Evolutionary conservation across 2,113 vertebrate genomes (phyloP), one percentile per base, ranked within the genome.

Genomic region (Spheniscus mendiculus): DNA sequence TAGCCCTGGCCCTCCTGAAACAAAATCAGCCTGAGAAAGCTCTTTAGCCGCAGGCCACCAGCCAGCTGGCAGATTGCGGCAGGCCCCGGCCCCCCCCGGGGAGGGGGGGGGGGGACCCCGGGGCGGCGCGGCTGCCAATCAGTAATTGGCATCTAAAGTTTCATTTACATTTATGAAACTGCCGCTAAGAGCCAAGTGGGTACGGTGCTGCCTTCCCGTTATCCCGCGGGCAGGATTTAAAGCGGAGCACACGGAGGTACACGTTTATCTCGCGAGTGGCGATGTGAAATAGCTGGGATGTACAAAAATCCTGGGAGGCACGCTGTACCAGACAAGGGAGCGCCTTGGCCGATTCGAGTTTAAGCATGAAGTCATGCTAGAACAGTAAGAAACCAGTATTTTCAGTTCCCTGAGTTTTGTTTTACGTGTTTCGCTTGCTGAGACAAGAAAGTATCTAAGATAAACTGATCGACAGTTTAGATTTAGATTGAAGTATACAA

Each of bases 131-230:
- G 58, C 90, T 93, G 92, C 95, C 94, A 86, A 23, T 77, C 78
- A 9, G 77, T 92, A 59, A n/a, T 56, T 93, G 92, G 87, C 97
- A 94, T 92, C 95, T 97, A 81, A 80, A 93, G 88, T 97, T 97
- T 97, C 96, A 56, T 94, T 92, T 97, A 63, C 91, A 4, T 89
- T 40, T 83, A 42, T 70, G 90, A 96, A 96, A 90, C 67, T 29
- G 86, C 45, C 34, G 47, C 21, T 56, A 11, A 42, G 87, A 71
- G 90, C 58, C 76, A 61, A 90, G 90, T 10, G 25, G 94, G 79
- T 87, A 47, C 59, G 62, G 85, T 7, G 77, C 89, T 76, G 69
- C 69, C 76, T 80, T 67, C 87, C 44, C 83, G 42, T 62, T 82
- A n/a, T 12, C 87, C 74, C 49, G 58, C 77, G 32, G 93, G 83